Conservation (phyloP, 1,140 invertebrate genomes). For the Mamestra configurata region DNA sequence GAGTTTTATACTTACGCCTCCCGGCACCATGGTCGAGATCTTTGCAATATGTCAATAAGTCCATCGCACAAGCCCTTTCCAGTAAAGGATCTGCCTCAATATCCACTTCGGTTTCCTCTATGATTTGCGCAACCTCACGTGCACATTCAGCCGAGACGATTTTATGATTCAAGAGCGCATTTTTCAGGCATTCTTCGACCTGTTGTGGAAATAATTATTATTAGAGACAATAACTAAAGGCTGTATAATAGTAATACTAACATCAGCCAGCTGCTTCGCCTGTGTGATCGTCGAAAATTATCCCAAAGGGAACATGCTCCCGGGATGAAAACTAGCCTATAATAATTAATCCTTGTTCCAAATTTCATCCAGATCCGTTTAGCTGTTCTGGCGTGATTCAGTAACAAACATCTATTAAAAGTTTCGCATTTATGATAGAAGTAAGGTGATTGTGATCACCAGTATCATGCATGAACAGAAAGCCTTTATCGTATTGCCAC, state of each 20-base stretch:
- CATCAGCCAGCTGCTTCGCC: not conserved
- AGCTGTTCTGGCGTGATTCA: no score
- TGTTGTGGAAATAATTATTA: conserved; percentile 52
- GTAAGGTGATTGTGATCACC: no score
- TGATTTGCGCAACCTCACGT: conserved; percentile 94
- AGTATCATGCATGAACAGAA: no score
- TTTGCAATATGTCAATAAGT: conserved; percentile 95
- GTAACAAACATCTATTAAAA: no score
- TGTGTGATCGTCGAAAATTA: no score
- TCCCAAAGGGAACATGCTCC: no score
- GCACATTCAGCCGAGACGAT: conserved; percentile 92
- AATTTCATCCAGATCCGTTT: no score
- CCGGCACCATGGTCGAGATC: conserved; percentile 95
- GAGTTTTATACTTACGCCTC: conserved; percentile 89
- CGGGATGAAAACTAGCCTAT: no score
- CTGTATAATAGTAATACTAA: no score
- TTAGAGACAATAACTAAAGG: not conserved
- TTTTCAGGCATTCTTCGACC: conserved; percentile 97
- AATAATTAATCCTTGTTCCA: no score
- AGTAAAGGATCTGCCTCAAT: conserved; percentile 95
- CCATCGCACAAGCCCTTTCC: conserved; percentile 93
- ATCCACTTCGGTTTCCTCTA: conserved; percentile 94
- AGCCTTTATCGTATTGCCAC: no score
- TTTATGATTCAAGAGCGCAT: conserved; percentile 91
- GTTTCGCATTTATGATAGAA: no score